Conservation (phyloP, 2,888 invertebrate species). For the Andrena bucephala region DNA sequence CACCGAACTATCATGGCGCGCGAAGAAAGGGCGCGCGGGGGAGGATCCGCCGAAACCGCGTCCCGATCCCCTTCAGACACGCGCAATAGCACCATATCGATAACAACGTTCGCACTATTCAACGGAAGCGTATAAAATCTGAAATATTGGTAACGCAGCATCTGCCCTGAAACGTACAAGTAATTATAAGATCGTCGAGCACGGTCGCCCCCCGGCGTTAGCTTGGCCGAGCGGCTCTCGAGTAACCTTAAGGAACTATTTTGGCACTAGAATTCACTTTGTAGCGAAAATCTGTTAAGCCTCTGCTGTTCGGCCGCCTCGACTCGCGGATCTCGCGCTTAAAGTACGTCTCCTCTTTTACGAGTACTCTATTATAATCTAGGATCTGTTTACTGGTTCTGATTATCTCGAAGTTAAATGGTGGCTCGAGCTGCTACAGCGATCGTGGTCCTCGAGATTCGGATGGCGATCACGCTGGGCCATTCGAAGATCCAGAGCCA, state of each 20-base stretch:
- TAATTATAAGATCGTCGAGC: conserved; percentile 60
- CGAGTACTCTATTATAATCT: conserved; percentile 26
- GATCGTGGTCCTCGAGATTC: not conserved
- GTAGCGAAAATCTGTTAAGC: conserved; percentile 65
- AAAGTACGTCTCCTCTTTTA: conserved; percentile 22
- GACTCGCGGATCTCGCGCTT: conserved; percentile 37
- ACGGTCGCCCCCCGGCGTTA: conserved; percentile 59
- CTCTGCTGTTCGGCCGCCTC: conserved; percentile 55
- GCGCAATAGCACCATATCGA: conserved; percentile 64
- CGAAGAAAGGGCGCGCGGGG: conserved; percentile 27
- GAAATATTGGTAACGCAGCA: conserved; percentile 78
- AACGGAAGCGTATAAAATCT: conserved; percentile 83
- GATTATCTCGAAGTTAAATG: conserved; percentile 40
- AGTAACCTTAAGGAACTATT: conserved; percentile 79
- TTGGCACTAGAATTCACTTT: conserved; percentile 80
- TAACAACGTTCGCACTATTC: conserved; percentile 76
- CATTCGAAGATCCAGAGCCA: not conserved
- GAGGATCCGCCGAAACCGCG: not conserved
- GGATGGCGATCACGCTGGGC: too few relatives aligned
- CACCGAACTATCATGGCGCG: conserved; percentile 6
- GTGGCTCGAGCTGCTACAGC: conserved; percentile 27
- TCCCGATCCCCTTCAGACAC: conserved; percentile 24
- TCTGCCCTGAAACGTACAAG: conserved; percentile 72
- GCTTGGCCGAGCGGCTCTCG: conserved; percentile 64
- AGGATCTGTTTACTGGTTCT: conserved; percentile 46